These are phyloP conservation scores for Lithophane ornitopus DNA, from an alignment of 2,888 invertebrate genomes.

Conservation along the genomic window DNA sequence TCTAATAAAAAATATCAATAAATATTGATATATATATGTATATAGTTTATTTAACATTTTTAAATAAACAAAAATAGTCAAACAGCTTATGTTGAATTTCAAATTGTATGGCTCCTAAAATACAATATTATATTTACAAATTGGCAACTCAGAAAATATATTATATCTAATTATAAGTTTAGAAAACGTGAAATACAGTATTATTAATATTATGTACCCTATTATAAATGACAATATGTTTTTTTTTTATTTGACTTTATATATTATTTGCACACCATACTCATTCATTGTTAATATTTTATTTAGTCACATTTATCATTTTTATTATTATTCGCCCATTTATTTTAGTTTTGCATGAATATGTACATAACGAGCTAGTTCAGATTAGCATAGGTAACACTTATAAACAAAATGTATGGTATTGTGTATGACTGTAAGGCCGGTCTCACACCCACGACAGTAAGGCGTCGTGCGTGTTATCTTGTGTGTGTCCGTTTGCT, in stretches of 20 bases:
- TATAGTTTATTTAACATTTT: background rate
- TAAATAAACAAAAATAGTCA: background rate
- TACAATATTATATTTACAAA: slow-evolving; percentile 17
- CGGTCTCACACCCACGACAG: background rate
- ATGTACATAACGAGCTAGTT: slow-evolving; percentile 61
- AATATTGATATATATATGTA: background rate
- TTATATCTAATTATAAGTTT: slow-evolving; percentile 38
- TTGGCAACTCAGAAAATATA: slow-evolving; percentile 34
- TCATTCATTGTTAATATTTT: slow-evolving; percentile 76
- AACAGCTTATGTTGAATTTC: background rate
- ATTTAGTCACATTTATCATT: slow-evolving; percentile 71
- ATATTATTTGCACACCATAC: slow-evolving; percentile 86
- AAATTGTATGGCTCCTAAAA: background rate
- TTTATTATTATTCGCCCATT: slow-evolving; percentile 80
- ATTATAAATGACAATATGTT: slow-evolving; percentile 65
- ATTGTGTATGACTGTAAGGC: slow-evolving; percentile 6
- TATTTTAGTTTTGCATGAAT: slow-evolving; percentile 79
- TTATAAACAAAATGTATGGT: slow-evolving; percentile 24
- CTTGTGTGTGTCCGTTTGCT: background rate
- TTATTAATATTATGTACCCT: slow-evolving; percentile 74
- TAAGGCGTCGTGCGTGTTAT: background rate
- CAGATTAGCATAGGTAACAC: slow-evolving; percentile 33
- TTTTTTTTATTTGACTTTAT: slow-evolving; percentile 71
- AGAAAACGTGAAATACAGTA: slow-evolving; percentile 25
- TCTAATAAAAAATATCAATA: too few species aligned